phyloP scores from a whole-genome alignment of 2,888 invertebrate species.

The Tuberolachnus salignus region DNA sequence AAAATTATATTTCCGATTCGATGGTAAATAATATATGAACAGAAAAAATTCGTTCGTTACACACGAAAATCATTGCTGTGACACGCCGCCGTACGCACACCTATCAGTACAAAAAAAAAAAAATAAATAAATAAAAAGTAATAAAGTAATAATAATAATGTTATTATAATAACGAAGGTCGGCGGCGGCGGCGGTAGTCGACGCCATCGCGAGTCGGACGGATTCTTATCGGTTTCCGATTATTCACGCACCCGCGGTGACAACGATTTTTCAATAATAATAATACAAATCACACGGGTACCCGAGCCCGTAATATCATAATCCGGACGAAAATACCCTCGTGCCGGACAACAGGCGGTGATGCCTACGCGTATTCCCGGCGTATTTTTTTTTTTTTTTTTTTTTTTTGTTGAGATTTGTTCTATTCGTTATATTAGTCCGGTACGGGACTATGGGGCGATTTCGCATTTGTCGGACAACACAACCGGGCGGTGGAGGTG shows the following conservation, averaged over 20 bases:
- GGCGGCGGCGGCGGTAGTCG: not conserved
- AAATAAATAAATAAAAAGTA: too few species aligned
- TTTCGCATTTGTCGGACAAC: too few species aligned
- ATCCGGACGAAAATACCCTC: too few species aligned
- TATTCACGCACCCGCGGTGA: not conserved
- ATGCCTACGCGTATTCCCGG: too few species aligned
- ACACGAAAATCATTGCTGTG: not conserved
- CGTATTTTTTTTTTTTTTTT: too few species aligned
- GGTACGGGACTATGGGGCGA: too few species aligned
- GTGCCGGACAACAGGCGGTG: too few species aligned
- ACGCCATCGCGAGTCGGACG: not conserved
- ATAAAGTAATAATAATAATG: too few species aligned
- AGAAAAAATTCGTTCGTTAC: not conserved
- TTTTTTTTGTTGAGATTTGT: too few species aligned
- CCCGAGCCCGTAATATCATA: too few species aligned
- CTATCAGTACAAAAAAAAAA: not conserved
- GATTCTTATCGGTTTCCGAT: constrained; percentile 33
- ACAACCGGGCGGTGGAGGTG: too few species aligned
- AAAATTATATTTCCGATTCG: not conserved
- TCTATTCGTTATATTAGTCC: too few species aligned
- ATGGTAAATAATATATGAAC: constrained; percentile 3
- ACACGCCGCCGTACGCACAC: not conserved
- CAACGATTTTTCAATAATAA: not conserved
- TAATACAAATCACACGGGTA: not conserved
- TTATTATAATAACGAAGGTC: not conserved